phyloP scores from a whole-genome alignment of 2,797 vertebrate genomes.

The Cynodonichthys magdalenae region DNA sequence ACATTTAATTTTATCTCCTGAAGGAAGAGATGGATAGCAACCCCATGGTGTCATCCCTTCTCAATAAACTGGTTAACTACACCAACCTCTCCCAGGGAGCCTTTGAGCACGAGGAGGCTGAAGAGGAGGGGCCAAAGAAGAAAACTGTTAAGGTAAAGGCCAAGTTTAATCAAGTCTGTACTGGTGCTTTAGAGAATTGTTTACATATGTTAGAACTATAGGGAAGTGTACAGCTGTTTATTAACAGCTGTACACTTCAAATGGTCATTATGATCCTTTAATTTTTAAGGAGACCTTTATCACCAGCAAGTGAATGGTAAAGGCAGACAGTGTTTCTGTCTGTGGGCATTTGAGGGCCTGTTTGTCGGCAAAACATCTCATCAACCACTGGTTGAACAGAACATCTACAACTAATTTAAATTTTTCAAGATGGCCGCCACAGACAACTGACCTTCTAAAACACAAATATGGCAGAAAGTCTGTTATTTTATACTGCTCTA shows the following conservation, averaged over 20 bases:
- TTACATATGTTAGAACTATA: slow-evolving; percentile 1
- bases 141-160: slow-evolving; percentile 86
- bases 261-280: too few species aligned
- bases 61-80: slow-evolving; percentile 96
- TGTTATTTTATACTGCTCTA: too few species aligned
- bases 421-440: too few species aligned
- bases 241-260: slow-evolving; percentile 17
- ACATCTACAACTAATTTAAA: too few species aligned
- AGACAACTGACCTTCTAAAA: too few species aligned
- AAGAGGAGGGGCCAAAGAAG: slow-evolving; percentile 88
- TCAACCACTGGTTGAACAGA: too few species aligned
- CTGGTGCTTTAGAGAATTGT: not conserved
- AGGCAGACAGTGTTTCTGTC: too few species aligned
- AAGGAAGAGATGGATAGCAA: slow-evolving; percentile 99
- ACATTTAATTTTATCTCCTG: slow-evolving; percentile 24
- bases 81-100: slow-evolving; percentile 96
- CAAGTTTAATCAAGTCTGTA: not conserved
- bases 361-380: too few species aligned
- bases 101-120: slow-evolving; percentile 92
- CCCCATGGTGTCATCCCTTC: slow-evolving; percentile 96
- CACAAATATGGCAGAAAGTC: too few species aligned
- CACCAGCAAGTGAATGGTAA: not conserved
- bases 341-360: too few species aligned
- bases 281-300: too few species aligned
- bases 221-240: slow-evolving; percentile 5